Conservation (phyloP, 2,797 vertebrate species). For the Neoniphon sammara region DNA sequence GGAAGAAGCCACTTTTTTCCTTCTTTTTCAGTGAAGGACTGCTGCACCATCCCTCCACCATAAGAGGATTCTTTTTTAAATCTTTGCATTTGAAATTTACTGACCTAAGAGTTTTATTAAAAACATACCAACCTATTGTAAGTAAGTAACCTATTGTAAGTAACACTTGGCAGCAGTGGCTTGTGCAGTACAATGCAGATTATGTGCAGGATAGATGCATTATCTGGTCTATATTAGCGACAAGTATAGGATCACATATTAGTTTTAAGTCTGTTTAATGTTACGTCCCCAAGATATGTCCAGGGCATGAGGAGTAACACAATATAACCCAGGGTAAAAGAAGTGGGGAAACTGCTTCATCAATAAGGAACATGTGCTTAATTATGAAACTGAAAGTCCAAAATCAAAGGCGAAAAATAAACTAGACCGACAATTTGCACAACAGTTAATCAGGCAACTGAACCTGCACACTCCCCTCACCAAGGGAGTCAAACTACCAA, state of each 20-base stretch:
- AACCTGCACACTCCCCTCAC: too few species aligned
- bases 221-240: conserved; percentile 12
- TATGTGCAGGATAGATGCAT: conserved; percentile 16
- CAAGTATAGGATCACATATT: conserved; percentile 16
- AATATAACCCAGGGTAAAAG: too few species aligned
- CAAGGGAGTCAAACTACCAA: too few species aligned
- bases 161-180: conserved; percentile 7
- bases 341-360: too few species aligned
- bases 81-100: conserved; percentile 12
- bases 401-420: too few species aligned
- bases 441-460: too few species aligned
- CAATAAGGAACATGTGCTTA: too few species aligned
- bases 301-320: too few species aligned
- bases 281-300: too few species aligned
- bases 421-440: too few species aligned
- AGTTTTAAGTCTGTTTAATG: background rate
- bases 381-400: too few species aligned
- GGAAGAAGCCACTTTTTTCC: background rate
- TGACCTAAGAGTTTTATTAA: conserved; percentile 2
- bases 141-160: too few species aligned
- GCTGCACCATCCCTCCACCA: background rate
- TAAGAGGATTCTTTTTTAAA: background rate
- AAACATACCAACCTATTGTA: conserved; percentile 9
- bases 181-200: conserved; percentile 38
- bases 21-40: background rate